Evolutionary conservation across 2,888 invertebrate genomes (phyloP).

Genomic region (Brachypterus glaber): DNA sequence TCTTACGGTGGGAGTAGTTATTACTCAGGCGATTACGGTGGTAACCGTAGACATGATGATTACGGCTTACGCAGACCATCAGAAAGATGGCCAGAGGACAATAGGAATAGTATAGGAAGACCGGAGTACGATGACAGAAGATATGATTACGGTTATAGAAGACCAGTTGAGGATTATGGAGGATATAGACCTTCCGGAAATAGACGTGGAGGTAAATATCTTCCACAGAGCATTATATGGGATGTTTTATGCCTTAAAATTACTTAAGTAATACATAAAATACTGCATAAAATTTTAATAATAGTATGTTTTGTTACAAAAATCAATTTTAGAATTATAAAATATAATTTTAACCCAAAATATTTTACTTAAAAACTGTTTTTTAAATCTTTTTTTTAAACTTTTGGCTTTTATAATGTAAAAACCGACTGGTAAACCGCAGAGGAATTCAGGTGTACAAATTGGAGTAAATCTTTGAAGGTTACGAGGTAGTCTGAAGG

Average conservation of each 20-base stretch:
- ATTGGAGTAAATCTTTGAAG: no score
- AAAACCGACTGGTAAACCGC: no score
- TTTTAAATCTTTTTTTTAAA: no score
- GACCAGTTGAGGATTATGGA: conserved; percentile 14
- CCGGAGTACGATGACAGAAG: conserved; percentile 32
- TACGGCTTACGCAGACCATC: conserved; percentile 15
- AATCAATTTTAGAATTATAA: no score
- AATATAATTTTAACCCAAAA: no score
- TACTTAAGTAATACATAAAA: conserved; percentile 10
- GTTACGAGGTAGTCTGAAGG: no score
- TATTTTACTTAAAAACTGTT: no score
- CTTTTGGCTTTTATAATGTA: no score
- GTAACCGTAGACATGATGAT: conserved; percentile 17
- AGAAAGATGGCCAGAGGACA: conserved; percentile 22
- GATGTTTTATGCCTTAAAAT: conserved; percentile 30
- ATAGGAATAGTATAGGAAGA: conserved; percentile 12
- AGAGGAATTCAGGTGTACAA: no score
- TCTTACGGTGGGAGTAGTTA: conserved; percentile 6
- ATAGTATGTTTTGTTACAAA: no score
- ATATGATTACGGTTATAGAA: conserved; percentile 19
- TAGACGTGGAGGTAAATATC: conserved; percentile 35
- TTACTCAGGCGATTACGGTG: conserved; percentile 15
- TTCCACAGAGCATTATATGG: conserved; percentile 26
- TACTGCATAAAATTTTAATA: no score
- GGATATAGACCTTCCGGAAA: conserved; percentile 18